Conservation (phyloP, 2,797 vertebrate genomes). For the Yasuhikotakia modesta region DNA sequence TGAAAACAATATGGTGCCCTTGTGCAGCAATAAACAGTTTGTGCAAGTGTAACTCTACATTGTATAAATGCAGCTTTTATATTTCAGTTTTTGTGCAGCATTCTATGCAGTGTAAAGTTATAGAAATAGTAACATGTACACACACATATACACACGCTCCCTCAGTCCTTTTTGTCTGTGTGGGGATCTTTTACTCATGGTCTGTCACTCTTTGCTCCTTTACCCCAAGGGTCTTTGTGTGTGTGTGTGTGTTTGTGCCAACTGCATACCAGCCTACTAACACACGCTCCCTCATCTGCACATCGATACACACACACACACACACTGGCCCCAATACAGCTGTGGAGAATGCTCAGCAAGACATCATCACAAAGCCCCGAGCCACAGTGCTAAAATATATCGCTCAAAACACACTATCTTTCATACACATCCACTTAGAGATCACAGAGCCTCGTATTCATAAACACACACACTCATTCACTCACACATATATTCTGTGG, state of each 20-base stretch:
- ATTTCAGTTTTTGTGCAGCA: neutral
- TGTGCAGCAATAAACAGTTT: too few relatives aligned
- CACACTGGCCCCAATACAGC: conserved; percentile 58
- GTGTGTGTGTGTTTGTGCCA: conserved; percentile 66
- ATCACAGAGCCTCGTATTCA: conserved; percentile 13
- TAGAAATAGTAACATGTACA: conserved; percentile 13
- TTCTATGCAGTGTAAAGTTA: neutral
- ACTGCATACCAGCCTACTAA: conserved; percentile 65
- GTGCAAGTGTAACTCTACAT: neutral
- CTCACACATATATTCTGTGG: conserved; percentile 5
- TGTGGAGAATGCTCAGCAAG: conserved; percentile 64
- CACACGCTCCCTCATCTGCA: conserved; percentile 42
- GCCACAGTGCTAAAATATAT: conserved; percentile 53
- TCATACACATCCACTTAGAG: conserved; percentile 39
- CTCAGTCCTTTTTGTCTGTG: neutral
- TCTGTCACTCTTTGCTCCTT: conserved; percentile 54
- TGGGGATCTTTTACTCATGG: conserved; percentile 31
- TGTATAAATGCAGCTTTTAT: neutral
- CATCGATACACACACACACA: conserved; percentile 42
- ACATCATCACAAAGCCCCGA: conserved; percentile 67
- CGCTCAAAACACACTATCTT: conserved; percentile 33
- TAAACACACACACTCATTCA: conserved; percentile 36
- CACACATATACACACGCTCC: too few relatives aligned
- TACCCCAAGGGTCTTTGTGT: conserved; percentile 54
- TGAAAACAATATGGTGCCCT: too few relatives aligned